phyloP scores from a whole-genome alignment of 2,113 vertebrate species.

The Ochotona curzoniae region DNA sequence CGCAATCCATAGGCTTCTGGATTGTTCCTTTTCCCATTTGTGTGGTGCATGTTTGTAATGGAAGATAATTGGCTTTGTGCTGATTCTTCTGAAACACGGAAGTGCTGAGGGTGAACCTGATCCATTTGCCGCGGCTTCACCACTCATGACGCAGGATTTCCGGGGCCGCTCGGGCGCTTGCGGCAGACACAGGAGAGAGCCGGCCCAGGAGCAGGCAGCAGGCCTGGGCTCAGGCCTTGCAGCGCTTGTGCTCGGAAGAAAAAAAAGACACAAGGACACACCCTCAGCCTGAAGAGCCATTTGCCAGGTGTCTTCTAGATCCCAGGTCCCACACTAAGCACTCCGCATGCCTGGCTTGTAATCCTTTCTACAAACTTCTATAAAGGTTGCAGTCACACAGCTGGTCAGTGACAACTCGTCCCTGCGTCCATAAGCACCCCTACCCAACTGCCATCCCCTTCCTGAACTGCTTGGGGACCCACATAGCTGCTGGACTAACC shows the following conservation, averaged over 20 bases:
- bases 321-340: not conserved
- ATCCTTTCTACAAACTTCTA: not conserved
- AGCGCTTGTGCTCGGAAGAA: not conserved
- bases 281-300: fast-evolving
- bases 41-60: not conserved
- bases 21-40: not conserved
- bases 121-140: not conserved
- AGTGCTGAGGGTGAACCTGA: not conserved
- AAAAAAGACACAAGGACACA: not conserved
- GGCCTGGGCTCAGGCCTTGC: not conserved
- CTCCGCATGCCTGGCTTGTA: not conserved
- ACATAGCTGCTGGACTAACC: not conserved
- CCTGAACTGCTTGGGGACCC: too few species aligned
- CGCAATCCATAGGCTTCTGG: not conserved
- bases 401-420: not conserved
- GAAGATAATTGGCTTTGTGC: constrained; percentile 19
- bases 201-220: not conserved
- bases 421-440: not conserved
- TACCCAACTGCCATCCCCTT: not conserved
- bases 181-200: not conserved
- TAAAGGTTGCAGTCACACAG: not conserved
- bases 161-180: not conserved
- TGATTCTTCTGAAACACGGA: constrained; percentile 13
- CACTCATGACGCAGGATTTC: not conserved
- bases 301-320: not conserved